Evolutionary conservation across 2,113 vertebrate genomes (phyloP), one percentile per base, ranked within the genome.

Genomic region (Loxodonta africana): DNA sequence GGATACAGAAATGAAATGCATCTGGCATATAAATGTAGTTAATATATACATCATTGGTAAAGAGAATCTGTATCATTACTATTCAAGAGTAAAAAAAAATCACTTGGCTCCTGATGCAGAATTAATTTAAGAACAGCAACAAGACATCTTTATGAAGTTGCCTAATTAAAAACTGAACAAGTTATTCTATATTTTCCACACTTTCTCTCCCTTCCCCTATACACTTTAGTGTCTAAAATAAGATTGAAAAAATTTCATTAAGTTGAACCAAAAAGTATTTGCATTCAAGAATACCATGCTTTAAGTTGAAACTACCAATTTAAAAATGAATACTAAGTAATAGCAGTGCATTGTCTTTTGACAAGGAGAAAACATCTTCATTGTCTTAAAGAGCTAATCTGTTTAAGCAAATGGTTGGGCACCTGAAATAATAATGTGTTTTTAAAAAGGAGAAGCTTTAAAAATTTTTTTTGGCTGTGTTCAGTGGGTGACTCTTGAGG

Each of bases 71-170:
- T 84, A 65, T 97, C 94, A 96, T 96, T 95, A 97, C 94, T 97
- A 90, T 97, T 96, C 95, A 97, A 94, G 90, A 95, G 91, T 95
- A 80, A 80, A 87, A 44, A 96, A 97, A 97, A 94, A 97, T 84
- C 78, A 94, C 84, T 97, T 97, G 94, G 84, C 97, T 96, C 96
- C 92, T 94, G 85, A 86, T 80, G 84, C 65, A 95, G 92, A 96
- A 96, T 97, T 95, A 92, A 97, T 96, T 98, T 95, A 92, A 92
- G 91, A 97, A 94, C 85, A 88, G 84, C 78, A 96, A 90, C 60
- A 95, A 97, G 88, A 94, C 95, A 95, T 88, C 94, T 96, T 96
- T 94, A 82, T 94, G 92, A 97, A 97, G 82, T 95, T 94, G 41
- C 63, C 95, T 95, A 95, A 96, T 97, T 97, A 95, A 94, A 97